phyloP scores from a whole-genome alignment of 2,113 vertebrate species.

The Arvicanthis niloticus region DNA sequence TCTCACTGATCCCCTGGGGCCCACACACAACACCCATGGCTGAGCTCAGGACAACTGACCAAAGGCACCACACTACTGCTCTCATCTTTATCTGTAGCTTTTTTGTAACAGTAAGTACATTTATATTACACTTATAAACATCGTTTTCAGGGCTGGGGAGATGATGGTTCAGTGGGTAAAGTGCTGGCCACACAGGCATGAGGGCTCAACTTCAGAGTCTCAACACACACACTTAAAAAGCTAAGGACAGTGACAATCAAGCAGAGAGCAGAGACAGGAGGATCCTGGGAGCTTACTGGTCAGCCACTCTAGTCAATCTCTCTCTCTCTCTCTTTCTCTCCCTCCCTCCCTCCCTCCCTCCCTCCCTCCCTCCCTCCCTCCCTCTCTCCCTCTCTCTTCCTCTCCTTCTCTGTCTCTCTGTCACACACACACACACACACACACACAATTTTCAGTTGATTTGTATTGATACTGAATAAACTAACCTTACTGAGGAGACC shows the following conservation, averaged over 20 bases:
- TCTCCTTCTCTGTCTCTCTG: too few species aligned
- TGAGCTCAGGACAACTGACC: slow-evolving; percentile 5
- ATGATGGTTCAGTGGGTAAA: not conserved
- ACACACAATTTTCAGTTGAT: not conserved
- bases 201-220: not conserved
- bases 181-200: not conserved
- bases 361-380: too few species aligned
- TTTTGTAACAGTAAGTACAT: slow-evolving; percentile 2
- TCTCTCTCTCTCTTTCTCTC: too few species aligned
- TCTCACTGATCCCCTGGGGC: not conserved
- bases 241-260: not conserved
- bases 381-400: not conserved
- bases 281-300: too few species aligned
- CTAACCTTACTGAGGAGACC: not conserved
- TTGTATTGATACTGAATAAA: slow-evolving; percentile 10
- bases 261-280: not conserved
- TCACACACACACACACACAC: not conserved
- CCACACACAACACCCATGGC: not conserved
- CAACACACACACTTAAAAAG: not conserved
- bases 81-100: not conserved
- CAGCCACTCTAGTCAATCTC: not conserved
- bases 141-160: not conserved
- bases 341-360: too few species aligned
- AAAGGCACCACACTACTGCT: not conserved
- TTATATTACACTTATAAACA: not conserved